Percentiles rank a stretch among this genome's conserved stretches.
These are phyloP conservation scores for Anoura caudifer DNA, from an alignment of 2,113 vertebrate genomes.

Conservation along the genomic window DNA sequence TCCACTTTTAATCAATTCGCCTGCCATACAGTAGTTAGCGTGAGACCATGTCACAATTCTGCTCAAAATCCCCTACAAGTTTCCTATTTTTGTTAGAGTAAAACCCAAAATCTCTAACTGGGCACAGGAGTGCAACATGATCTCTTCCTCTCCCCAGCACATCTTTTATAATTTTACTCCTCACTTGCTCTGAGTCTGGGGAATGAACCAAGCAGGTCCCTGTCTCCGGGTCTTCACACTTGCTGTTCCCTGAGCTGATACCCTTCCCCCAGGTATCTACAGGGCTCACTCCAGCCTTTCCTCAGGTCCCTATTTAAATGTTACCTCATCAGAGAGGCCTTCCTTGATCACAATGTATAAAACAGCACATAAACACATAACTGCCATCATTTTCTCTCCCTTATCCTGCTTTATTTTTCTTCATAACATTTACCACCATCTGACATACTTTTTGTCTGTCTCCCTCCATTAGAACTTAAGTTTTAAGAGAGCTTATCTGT, in stretches of 20 bases:
- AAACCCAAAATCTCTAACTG: background rate
- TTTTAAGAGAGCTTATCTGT: background rate
- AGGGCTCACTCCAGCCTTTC: background rate
- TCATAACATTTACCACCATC: background rate
- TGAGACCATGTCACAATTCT: background rate
- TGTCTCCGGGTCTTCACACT: background rate
- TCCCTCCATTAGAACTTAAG: background rate
- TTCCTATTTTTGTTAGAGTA: background rate
- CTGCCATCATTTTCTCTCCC: background rate
- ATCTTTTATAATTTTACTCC: background rate
- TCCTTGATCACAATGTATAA: background rate
- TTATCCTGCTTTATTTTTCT: background rate
- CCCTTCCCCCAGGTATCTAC: background rate
- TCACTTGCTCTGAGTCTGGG: background rate
- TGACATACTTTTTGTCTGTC: background rate
- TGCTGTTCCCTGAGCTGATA: background rate
- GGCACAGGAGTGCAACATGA: background rate
- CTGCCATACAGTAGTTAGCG: background rate
- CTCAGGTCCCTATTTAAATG: background rate
- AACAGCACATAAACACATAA: background rate
- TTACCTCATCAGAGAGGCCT: background rate
- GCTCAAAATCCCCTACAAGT: background rate
- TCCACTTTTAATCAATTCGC: background rate
- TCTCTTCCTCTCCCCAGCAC: background rate
- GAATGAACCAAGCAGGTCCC: background rate